Evolutionary conservation across 2,888 invertebrate species (phyloP).

Genomic region (Chrysolina americana): DNA sequence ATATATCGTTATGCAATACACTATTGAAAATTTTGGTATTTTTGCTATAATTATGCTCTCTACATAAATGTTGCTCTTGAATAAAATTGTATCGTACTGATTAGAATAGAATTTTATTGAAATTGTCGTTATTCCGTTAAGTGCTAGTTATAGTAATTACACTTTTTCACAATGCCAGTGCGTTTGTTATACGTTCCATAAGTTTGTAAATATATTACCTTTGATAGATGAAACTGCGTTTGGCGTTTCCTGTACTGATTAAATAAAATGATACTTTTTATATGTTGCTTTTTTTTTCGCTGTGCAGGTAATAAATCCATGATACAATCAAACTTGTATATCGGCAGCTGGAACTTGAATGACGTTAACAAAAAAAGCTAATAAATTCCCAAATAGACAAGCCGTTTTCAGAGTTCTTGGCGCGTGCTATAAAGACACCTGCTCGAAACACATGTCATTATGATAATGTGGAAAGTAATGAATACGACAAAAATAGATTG

Average conservation of each 20-base stretch:
- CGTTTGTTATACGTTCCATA: slow-evolving; percentile 25
- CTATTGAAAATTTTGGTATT: slow-evolving; percentile 33
- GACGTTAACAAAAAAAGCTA: slow-evolving; percentile 52
- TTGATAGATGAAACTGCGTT: slow-evolving; percentile 50
- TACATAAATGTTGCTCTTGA: slow-evolving; percentile 33
- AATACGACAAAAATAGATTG: background rate
- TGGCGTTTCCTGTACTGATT: slow-evolving; percentile 48
- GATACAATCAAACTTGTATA: slow-evolving; percentile 33
- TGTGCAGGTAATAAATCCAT: background rate
- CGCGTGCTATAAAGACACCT: slow-evolving; percentile 60
- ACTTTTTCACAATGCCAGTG: slow-evolving; percentile 33
- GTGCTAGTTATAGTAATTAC: slow-evolving; percentile 27
- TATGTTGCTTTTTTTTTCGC: slow-evolving; percentile 28
- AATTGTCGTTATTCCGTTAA: slow-evolving; percentile 45
- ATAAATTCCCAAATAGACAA: slow-evolving; percentile 62
- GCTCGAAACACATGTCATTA: slow-evolving; percentile 61
- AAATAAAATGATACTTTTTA: slow-evolving; percentile 31
- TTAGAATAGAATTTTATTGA: slow-evolving; percentile 19
- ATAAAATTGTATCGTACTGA: slow-evolving; percentile 47
- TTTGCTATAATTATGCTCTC: slow-evolving; percentile 42
- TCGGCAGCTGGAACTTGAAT: slow-evolving; percentile 43
- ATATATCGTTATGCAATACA: slow-evolving; percentile 29
- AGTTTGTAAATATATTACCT: slow-evolving; percentile 52
- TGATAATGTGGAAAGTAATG: slow-evolving; percentile 33
- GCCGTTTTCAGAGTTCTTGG: slow-evolving; percentile 60